Evolutionary conservation across 2,113 vertebrate genomes (phyloP), one percentile per base, ranked within the genome.

Genomic region (Coreoperca whiteheadi): DNA sequence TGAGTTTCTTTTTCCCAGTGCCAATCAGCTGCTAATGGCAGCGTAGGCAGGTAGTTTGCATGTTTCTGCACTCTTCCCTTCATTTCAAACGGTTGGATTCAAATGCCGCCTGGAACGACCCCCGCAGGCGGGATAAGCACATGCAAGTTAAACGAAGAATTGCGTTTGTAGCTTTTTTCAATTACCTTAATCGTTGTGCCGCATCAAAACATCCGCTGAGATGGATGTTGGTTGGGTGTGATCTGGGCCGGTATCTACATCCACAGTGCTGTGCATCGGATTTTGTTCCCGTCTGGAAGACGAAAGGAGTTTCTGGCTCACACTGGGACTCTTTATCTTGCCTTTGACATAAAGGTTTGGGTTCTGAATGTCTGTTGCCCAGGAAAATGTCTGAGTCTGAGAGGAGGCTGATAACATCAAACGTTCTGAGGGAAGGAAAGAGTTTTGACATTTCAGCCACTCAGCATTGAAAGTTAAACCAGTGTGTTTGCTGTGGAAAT

Each of bases 321-420:
- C 43, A 51, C 34, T 30, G 54, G 37, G 73, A 53, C 57, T 56
- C 57, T 80, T 71, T 74, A 74, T 86, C 74, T 84, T 21, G 30
- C n/a, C 68, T 81, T 74, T 78, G 70, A 75, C 71, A 30, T 59
- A 32, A 77, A 77, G 53, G 65, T 82, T 82, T 23, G 21, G 39
- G 4, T 32, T 83, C 18, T 69, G 72, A 69, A 67, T 69, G 73
- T 81, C 60, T 57, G 77, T 60, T 67, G 53, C 59, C 48, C 30
- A 11, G 73, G 56, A 70, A 77, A 39, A 56, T 48, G 54, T 66
- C 23, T 48, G 46, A 73, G n/a, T 34, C 20, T 70, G 51, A 82
- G 32, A 61, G n/a, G 54, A 39, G 43, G 59, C 65, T 30, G 84
- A 83, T 70, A 50, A 32, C 28, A 69, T 86, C 76, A 60, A 37